Evolutionary conservation across 2,888 invertebrate genomes (phyloP), one percentile per base, ranked within the genome.

Genomic region (Caenorhabditis japonica): DNA sequence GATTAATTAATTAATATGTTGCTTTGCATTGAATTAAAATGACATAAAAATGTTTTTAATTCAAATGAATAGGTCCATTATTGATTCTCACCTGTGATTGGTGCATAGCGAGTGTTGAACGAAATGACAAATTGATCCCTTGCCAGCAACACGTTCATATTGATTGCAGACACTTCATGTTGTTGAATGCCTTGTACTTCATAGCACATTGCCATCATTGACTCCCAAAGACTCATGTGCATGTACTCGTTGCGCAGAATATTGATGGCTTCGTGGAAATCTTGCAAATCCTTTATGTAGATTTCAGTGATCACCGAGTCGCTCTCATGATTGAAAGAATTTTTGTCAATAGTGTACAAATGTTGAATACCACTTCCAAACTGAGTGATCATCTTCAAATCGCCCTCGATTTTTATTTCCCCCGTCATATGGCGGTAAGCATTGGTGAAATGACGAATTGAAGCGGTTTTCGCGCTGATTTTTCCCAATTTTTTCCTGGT

Each of bases 211-310:
- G 66, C 30, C 39, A 66, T 13, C 4, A 66, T 39, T 1, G 51
- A 41, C 43, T 66, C 66, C 66, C 66, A 66, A 3, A 66, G 49
- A 19, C 49, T 56, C 15, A 56, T 56, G 15, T 66, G 66, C 66
- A 66, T 66, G 0, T 33, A 17, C 34, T 66, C 66, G 30, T 47
- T 51, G 12, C 66, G 56, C 4, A 66, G 56, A 38, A 56, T 33
- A 2, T 36, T 25, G 15, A 2, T 39, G 19, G 47, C 58, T 44
- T 49, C n/a, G 12, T 66, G 56, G 34, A 66, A 56, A 23, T 66
- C 66, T 51, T 66, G 41, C 43, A 66, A n/a, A 3, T 34, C 33
- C 7, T 43, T 44, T 27, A 66, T 12, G 15, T 25, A 66, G 8
- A 66, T 49, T 15, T 66, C 66, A 12, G 47, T 51, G 53, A 66